phyloP scores from a whole-genome alignment of 2,888 invertebrate genomes.

The Heterodera filipjevi region DNA sequence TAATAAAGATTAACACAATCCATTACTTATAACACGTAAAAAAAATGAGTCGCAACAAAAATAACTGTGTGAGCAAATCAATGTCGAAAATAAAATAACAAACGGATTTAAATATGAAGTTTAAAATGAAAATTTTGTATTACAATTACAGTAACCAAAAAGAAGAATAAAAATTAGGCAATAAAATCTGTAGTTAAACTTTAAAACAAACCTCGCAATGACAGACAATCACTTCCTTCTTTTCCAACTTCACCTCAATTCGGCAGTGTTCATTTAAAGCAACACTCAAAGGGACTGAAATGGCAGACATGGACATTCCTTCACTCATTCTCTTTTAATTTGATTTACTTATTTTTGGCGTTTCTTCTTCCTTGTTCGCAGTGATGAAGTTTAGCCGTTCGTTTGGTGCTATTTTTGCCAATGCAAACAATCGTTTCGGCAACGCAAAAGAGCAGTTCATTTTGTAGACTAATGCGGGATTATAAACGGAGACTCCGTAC shows the following conservation, averaged over 20 bases:
- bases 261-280: slow-evolving; percentile 14
- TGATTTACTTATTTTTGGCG: not conserved
- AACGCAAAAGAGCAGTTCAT: slow-evolving; percentile 21
- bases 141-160: too few species aligned
- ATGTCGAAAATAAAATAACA: not conserved
- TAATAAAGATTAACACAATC: not conserved
- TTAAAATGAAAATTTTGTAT: slow-evolving; percentile 7
- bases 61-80: not conserved
- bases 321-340: not conserved
- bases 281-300: slow-evolving; percentile 26
- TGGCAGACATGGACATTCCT: not conserved
- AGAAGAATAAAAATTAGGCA: not conserved
- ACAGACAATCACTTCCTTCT: slow-evolving; percentile 22
- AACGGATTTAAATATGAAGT: not conserved
- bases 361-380: not conserved
- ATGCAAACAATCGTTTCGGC: slow-evolving; percentile 14
- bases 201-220: slow-evolving; percentile 23
- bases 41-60: not conserved
- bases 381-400: not conserved
- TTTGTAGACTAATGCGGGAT: slow-evolving; percentile 27
- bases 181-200: not conserved
- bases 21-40: too few species aligned
- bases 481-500: slow-evolving; percentile 14
- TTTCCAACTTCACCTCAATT: slow-evolving; percentile 17
- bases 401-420: slow-evolving; percentile 20